Conservation (phyloP, 2,888 invertebrate genomes). For the Xanthia icteritia region DNA sequence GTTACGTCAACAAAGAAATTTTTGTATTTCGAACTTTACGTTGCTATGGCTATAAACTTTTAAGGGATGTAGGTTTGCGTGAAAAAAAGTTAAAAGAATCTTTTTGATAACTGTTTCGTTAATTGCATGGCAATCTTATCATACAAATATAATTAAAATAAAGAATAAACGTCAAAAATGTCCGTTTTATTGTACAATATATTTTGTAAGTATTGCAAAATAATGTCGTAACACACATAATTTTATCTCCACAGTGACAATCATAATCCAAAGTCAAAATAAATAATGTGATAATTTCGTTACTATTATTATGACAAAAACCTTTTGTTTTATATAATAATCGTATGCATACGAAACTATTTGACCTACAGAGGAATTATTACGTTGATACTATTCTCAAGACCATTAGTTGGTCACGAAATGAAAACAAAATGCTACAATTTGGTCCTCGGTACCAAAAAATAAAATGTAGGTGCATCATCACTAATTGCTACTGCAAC, state of each 20-base stretch:
- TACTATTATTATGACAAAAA: conserved; percentile 25
- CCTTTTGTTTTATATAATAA: conserved; percentile 41
- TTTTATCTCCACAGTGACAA: conserved; percentile 4
- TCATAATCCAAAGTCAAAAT: conserved; percentile 20
- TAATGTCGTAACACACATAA: not conserved
- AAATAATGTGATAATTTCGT: conserved; percentile 30
- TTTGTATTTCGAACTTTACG: conserved; percentile 15
- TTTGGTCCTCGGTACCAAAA: not conserved
- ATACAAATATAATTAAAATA: too few relatives aligned
- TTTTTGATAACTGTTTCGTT: not conserved
- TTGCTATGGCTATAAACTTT: not conserved
- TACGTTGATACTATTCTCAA: not conserved
- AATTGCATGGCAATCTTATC: not conserved
- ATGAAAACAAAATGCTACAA: too few relatives aligned
- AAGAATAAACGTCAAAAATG: too few relatives aligned
- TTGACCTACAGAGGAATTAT: conserved; percentile 26
- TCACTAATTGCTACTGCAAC: too few relatives aligned
- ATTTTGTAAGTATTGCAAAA: not conserved
- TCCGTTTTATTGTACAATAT: not conserved
- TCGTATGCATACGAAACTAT: not conserved
- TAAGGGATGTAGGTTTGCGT: not conserved
- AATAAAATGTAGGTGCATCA: not conserved
- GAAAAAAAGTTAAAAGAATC: not conserved
- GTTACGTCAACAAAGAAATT: conserved; percentile 12
- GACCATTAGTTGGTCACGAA: not conserved